Percentiles rank a stretch among this genome's conserved stretches.
Evolutionary conservation across 1,140 invertebrate species (phyloP).

Genomic region (Subanguina moxae): DNA sequence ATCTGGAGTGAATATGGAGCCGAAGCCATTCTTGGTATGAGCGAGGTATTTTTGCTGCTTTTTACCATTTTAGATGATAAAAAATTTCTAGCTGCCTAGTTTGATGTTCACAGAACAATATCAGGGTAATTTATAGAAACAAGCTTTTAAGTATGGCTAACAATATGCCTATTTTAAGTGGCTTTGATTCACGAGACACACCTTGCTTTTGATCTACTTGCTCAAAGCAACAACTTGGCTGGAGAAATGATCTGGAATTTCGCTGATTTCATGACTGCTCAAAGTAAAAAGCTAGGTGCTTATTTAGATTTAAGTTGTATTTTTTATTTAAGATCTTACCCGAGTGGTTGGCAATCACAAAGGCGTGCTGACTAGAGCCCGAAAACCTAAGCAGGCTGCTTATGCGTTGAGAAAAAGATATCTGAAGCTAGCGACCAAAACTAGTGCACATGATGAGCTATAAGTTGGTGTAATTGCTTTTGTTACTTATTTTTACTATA

Average conservation of each 20-base stretch:
- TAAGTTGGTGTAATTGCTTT: too few relatives aligned
- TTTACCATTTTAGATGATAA: neutral
- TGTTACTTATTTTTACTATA: too few relatives aligned
- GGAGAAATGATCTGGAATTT: conserved; percentile 99
- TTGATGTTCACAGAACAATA: conserved; percentile 91
- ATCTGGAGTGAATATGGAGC: conserved; percentile 77
- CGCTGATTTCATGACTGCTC: conserved; percentile 61
- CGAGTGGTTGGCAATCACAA: conserved; percentile 78
- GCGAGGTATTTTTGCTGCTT: conserved; percentile 16
- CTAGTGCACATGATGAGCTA: too few relatives aligned
- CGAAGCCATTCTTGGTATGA: conserved; percentile 76
- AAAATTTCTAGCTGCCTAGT: conserved; percentile 67
- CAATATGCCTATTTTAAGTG: conserved; percentile 54
- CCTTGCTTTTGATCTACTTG: conserved; percentile 79
- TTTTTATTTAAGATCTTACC: conserved; percentile 51
- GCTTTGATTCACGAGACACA: conserved; percentile 79
- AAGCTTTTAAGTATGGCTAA: neutral
- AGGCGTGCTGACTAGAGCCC: conserved; percentile 78
- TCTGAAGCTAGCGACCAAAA: too few relatives aligned
- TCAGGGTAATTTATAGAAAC: conserved; percentile 64
- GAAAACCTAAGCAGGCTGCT: conserved; percentile 80
- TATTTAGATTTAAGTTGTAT: neutral
- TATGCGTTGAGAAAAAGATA: conserved; percentile 75
- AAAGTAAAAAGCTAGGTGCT: conserved; percentile 20
- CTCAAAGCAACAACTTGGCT: conserved; percentile 74